These are phyloP conservation scores for Geococcyx californianus DNA, from an alignment of 2,113 vertebrate genomes.

Conservation along the genomic window DNA sequence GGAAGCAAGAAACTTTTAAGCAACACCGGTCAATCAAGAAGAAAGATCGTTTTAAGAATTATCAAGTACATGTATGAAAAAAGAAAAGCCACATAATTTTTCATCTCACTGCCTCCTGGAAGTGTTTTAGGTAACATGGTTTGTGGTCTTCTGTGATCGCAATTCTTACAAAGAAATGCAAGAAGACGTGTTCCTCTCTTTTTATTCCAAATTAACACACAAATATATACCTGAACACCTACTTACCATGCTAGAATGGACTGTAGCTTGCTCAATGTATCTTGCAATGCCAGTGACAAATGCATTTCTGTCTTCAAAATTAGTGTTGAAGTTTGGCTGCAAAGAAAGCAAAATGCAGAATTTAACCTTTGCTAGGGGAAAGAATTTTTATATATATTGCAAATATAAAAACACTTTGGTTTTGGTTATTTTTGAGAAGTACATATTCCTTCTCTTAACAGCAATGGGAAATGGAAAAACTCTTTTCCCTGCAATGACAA, in stretches of 20 bases:
- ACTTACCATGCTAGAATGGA: constrained; percentile 96
- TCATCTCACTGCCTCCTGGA: neutral
- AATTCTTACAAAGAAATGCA: neutral
- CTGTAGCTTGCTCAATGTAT: constrained; percentile 97
- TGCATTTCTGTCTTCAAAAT: constrained; percentile 98
- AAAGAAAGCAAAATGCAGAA: neutral
- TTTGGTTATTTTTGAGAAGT: neutral
- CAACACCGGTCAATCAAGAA: neutral
- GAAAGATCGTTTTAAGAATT: neutral
- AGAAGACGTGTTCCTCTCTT: neutral
- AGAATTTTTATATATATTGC: neutral
- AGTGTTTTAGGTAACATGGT: neutral
- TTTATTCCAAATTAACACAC: neutral
- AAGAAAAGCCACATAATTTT: neutral
- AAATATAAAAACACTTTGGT: neutral
- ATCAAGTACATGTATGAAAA: neutral
- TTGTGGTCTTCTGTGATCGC: neutral
- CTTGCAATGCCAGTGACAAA: constrained; percentile 98
- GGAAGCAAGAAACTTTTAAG: neutral
- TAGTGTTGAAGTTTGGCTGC: constrained; percentile 98
- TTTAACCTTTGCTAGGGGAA: neutral
- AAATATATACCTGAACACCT: neutral
- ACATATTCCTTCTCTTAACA: neutral
- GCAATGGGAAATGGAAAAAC: neutral
- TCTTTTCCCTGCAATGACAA: neutral